Evolutionary conservation across 2,888 invertebrate species (phyloP), one percentile per base, ranked within the genome.

Genomic region (Acleris emargana): DNA sequence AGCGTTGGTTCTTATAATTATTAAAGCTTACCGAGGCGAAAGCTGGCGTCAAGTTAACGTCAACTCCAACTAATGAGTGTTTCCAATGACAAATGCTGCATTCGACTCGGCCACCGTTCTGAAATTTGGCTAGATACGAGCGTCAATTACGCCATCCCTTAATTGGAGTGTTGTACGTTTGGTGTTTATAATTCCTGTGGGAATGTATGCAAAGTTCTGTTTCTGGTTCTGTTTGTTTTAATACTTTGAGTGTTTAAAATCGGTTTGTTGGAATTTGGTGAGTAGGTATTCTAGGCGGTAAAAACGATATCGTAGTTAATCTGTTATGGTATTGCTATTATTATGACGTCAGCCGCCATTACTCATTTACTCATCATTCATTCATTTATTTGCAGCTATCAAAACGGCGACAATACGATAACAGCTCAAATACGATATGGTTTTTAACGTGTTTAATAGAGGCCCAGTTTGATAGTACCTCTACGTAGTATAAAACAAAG

Each of bases 31-130:
- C 82, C 76, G 79, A 84, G 75, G 75, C 83, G 81, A 82, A 79
- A 82, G 83, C 79, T 75, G 79, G 84, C 81, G 84, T 91, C 89
- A 88, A 89, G 89, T 90, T 88, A 84, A 88, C 87, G 89, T 91
- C 89, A 88, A 80, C 85, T 85, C 79, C 79, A 82, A 87, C 89
- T 89, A 91, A 91, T 90, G 89, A 90, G 83, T 82, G 80, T 80
- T 87, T 78, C 79, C 78, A 80, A 87, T 89, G 90, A 91, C 89
- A 89, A 89, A 91, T 90, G 88, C 83, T 81, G 82, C 79, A 81
- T 86, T 86, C 77, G 80, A 78, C 77, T 77, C 76, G 71, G 73
- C 76, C 74, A 74, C 74, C 73, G 71, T 73, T 76, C 76, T 69
- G 70, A 81, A 80, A 80, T 86, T 84, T 73, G 81, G 73, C 78